These are phyloP conservation scores for Phrynocephalus forsythii DNA, from an alignment of 2,797 vertebrate species.

Conservation along the genomic window DNA sequence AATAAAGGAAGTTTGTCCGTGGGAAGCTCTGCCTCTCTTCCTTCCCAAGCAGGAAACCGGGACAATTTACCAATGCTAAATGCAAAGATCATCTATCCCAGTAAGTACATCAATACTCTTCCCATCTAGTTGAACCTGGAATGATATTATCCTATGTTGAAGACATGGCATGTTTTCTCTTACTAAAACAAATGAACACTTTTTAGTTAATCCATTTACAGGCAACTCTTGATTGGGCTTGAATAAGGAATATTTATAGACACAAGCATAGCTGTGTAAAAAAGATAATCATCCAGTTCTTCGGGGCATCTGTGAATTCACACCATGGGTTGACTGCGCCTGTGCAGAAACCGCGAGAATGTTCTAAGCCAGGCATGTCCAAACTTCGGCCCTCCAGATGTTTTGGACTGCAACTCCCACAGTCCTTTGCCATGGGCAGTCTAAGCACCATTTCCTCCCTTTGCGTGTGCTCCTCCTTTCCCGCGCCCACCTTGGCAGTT, in stretches of 20 bases:
- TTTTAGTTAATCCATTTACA: conserved; percentile 1
- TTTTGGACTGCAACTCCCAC: no score
- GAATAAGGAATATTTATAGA: background rate
- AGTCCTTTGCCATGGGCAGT: no score
- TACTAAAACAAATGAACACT: background rate
- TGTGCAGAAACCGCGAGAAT: no score
- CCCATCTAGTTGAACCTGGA: background rate
- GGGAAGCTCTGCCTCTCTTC: conserved; percentile 90
- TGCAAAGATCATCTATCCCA: conserved; percentile 90
- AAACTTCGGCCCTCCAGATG: no score
- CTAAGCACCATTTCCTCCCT: no score
- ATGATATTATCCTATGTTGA: background rate
- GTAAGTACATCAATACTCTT: conserved; percentile 76
- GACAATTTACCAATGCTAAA: conserved; percentile 90
- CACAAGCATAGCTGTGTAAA: background rate
- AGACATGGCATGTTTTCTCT: background rate
- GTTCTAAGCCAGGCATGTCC: no score
- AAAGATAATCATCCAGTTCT: no score
- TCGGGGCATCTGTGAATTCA: no score
- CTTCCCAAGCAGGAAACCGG: conserved; percentile 86
- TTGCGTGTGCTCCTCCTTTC: no score
- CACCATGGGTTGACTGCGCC: no score
- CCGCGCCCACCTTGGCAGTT: no score
- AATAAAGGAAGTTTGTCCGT: conserved; percentile 85
- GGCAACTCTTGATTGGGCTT: background rate